Evolutionary conservation across 2,888 invertebrate genomes (phyloP).

Genomic region (Andrena chrysosceles): DNA sequence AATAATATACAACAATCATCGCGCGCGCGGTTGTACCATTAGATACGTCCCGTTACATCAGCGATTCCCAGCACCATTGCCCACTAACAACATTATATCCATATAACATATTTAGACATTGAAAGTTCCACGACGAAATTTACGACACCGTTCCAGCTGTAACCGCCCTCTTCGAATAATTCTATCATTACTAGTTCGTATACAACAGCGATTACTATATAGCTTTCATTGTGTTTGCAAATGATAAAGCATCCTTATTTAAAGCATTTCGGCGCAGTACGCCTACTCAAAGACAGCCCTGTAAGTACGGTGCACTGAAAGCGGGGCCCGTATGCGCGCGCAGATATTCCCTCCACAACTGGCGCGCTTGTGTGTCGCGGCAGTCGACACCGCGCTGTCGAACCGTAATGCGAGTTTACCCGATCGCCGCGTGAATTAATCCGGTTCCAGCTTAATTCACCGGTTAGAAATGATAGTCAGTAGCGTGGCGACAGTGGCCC

Average conservation of each 20-base stretch:
- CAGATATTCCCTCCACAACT: neutral
- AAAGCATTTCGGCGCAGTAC: too few species aligned
- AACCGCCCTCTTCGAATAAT: neutral
- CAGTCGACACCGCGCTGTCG: neutral
- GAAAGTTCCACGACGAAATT: constrained; percentile 18
- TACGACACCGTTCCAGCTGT: constrained; percentile 5
- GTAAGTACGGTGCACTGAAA: constrained; percentile 1
- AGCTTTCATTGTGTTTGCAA: neutral
- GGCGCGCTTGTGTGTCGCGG: neutral
- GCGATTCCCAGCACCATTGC: constrained; percentile 6
- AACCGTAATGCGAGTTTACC: neutral
- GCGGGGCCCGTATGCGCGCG: neutral
- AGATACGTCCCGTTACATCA: constrained; percentile 21
- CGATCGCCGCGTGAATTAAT: neutral
- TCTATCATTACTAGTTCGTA: neutral
- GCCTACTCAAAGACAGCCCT: constrained; percentile 14
- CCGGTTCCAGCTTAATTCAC: neutral
- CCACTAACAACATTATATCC: constrained; percentile 5
- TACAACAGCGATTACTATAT: neutral
- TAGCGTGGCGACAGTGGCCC: constrained; percentile 3
- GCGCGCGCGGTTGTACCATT: constrained; percentile 20
- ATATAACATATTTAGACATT: neutral
- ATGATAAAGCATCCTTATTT: too few species aligned
- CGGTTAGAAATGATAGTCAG: constrained; percentile 3
- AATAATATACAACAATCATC: constrained; percentile 37